Evolutionary conservation across 2,888 invertebrate genomes (phyloP), one percentile per base, ranked within the genome.

Genomic region (Acronicta alni): DNA sequence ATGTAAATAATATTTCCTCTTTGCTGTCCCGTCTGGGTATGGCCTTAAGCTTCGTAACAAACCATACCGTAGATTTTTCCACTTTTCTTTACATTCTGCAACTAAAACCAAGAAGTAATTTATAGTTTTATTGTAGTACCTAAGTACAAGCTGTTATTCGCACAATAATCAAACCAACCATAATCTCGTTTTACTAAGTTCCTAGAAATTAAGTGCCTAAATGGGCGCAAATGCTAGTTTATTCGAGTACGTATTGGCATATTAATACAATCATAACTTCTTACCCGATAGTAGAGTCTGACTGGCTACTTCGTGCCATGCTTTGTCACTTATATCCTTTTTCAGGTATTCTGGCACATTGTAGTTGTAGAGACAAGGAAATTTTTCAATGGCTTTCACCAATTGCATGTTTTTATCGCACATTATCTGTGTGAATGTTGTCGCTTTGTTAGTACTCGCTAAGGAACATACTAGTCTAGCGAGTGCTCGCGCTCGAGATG

Each of bases 41-140:
- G 79, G 79, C 67, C 76, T 79, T 43, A 86, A 67, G 63, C 85
- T 86, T 57, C 86, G 76, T 30, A 85, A 63, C 32, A 84, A 77
- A 39, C 86, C 84, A 49, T 84, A 85, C 26, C 86, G 82, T n/a
- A 86, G 65, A 54, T 85, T 86, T 58, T 83, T 81, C 86, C 86
- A 86, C 59, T 86, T 86, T 60, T 86, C 85, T 75, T 84, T 85
- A 61, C 84, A 84, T 76, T 86, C 86, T 15, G 64, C 55, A 59
- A 85, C 86, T 86, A 79, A 43, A 82, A 82, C 38, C 54, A 15
- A 57, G 44, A 58, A 3, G 30, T 30, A 3, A 30, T 30, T 30
- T 2, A 30, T 30, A 30, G 12, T 30, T 12, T 26, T 30, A 30
- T 12, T 30, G 12, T 12, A 30, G 10, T 10, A 30, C 2, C 12